phyloP scores from a whole-genome alignment of 2,888 invertebrate genomes.

The Yponomeuta evonymella region DNA sequence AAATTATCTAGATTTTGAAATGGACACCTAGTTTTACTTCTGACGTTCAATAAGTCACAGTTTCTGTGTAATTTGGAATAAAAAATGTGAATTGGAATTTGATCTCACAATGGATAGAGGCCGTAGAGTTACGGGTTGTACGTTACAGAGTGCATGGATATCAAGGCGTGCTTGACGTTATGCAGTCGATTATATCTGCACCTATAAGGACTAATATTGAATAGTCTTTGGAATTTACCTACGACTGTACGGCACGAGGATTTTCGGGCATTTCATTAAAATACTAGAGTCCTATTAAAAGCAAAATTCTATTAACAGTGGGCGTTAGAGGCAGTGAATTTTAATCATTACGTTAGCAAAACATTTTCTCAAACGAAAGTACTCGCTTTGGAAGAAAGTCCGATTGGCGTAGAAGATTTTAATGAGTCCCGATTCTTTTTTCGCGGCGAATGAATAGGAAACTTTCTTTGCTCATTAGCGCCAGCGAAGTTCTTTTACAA shows the following conservation, averaged over 20 bases:
- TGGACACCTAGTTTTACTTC: too few relatives aligned
- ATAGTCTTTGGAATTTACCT: not conserved
- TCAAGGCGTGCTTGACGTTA: too few relatives aligned
- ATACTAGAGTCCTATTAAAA: not conserved
- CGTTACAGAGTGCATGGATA: too few relatives aligned
- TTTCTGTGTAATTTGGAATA: too few relatives aligned
- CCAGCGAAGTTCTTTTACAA: constrained; percentile 4
- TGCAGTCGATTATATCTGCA: too few relatives aligned
- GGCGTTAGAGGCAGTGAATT: not conserved
- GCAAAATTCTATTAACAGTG: not conserved
- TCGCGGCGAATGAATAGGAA: not conserved
- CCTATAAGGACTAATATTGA: too few relatives aligned
- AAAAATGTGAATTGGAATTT: too few relatives aligned
- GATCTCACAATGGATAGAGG: too few relatives aligned
- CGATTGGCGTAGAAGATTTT: not conserved
- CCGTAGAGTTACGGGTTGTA: too few relatives aligned
- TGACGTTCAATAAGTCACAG: too few relatives aligned
- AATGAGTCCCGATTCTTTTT: constrained; percentile 7
- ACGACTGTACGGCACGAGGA: not conserved
- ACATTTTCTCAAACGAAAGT: not conserved
- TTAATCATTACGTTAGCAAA: not conserved
- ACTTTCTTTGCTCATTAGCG: constrained; percentile 11
- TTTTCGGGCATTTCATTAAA: not conserved
- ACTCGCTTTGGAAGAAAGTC: not conserved
- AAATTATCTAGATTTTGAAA: too few relatives aligned